phyloP scores from a whole-genome alignment of 2,113 vertebrate genomes.

The Cyphomyrus discorhynchus region DNA sequence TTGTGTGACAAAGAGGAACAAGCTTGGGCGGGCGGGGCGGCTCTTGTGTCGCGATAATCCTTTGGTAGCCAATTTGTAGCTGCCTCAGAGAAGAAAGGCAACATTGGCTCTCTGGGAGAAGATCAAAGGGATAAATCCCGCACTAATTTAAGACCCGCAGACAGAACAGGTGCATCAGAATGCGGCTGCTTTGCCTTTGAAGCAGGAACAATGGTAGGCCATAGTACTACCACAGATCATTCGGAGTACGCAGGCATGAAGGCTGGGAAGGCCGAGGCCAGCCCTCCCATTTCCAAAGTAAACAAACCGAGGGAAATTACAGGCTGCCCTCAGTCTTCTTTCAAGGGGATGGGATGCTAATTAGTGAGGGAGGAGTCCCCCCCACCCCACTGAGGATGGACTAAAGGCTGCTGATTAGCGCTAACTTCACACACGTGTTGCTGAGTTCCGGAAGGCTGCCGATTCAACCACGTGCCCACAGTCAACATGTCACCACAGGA shows the following conservation, averaged over 20 bases:
- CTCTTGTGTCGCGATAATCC: not conserved
- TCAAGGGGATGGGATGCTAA: slow-evolving; percentile 50
- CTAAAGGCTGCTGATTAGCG: slow-evolving; percentile 60
- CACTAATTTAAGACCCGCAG: slow-evolving; percentile 18
- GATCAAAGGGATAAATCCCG: not conserved
- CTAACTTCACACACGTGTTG: slow-evolving; percentile 62
- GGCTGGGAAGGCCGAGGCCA: slow-evolving; percentile 24
- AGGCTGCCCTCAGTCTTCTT: slow-evolving; percentile 29
- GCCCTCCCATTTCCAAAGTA: slow-evolving; percentile 6
- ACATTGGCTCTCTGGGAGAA: not conserved
- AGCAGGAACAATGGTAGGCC: not conserved
- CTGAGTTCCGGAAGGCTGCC: slow-evolving; percentile 20
- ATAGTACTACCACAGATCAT: too few species aligned
- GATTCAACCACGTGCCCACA: not conserved
- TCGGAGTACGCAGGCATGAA: not conserved
- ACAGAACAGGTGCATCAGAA: slow-evolving; percentile 17
- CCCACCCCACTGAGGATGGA: slow-evolving; percentile 45
- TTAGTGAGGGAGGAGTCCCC: slow-evolving; percentile 28
- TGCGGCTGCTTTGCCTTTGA: not conserved
- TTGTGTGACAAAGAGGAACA: not conserved
- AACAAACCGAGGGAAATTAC: not conserved
- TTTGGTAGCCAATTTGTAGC: not conserved
- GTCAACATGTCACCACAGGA: not conserved
- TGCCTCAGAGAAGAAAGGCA: not conserved
- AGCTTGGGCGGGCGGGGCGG: not conserved